These are phyloP conservation scores for Otolemur crassicaudatus DNA, from an alignment of 2,797 vertebrate species.

Conservation along the genomic window DNA sequence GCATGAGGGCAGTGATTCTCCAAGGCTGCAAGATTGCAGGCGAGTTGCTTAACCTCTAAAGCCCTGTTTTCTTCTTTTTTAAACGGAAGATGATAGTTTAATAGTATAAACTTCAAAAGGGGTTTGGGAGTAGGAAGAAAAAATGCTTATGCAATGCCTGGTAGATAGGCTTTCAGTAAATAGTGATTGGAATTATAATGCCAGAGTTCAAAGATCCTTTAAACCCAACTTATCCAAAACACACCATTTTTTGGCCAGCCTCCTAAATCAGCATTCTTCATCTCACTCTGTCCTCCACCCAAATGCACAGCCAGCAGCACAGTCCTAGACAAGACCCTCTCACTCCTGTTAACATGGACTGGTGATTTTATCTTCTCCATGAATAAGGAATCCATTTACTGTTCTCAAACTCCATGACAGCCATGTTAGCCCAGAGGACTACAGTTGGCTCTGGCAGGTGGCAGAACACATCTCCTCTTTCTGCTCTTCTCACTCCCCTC, in stretches of 20 bases:
- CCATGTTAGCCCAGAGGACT: not conserved
- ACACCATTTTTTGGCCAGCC: not conserved
- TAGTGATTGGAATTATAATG: not conserved
- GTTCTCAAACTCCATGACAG: not conserved
- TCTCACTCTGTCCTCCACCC: not conserved
- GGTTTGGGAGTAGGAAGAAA: not conserved
- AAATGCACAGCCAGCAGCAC: not conserved
- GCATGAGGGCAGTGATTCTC: not conserved
- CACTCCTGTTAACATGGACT: not conserved
- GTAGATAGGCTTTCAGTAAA: not conserved
- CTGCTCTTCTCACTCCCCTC: not conserved
- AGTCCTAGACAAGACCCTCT: not conserved
- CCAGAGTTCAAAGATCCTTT: not conserved
- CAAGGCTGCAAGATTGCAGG: not conserved
- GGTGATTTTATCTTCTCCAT: not conserved
- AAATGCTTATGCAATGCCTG: not conserved
- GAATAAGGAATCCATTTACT: not conserved
- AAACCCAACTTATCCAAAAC: not conserved
- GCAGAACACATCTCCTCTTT: no score
- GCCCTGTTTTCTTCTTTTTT: not conserved
- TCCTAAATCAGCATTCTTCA: not conserved
- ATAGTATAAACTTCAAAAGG: not conserved
- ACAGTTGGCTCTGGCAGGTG: no score
- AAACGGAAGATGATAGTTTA: not conserved
- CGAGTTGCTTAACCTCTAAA: not conserved